Evolutionary conservation across 2,888 invertebrate genomes (phyloP).

Genomic region (Coleophora flavipennella): DNA sequence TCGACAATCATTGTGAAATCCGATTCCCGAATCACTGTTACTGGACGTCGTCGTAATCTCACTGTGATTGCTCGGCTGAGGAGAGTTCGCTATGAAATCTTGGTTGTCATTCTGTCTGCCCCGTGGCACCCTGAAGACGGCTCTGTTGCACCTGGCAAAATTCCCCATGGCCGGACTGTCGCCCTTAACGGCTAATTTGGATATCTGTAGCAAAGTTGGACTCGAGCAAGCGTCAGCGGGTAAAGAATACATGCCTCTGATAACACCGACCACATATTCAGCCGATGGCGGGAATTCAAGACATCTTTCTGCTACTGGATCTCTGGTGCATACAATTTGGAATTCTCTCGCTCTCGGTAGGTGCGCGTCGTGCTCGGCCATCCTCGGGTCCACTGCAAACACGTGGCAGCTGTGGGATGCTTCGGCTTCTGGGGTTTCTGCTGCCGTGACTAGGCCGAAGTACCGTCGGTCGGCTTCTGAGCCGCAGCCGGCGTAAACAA

Average conservation of each 20-base stretch:
- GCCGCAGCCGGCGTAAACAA: conserved; percentile 91
- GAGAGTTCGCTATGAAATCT: conserved; percentile 80
- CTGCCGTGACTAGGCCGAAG: conserved; percentile 93
- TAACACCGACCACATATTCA: conserved; percentile 80
- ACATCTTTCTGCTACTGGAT: conserved; percentile 84
- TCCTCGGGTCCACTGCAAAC: conserved; percentile 91
- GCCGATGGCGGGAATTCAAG: conserved; percentile 93
- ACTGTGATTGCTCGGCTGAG: conserved; percentile 88
- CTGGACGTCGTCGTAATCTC: conserved; percentile 88
- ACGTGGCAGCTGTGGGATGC: conserved; percentile 93
- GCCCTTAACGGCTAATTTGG: conserved; percentile 54
- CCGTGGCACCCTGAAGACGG: conserved; percentile 44
- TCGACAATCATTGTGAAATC: conserved; percentile 90
- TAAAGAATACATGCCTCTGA: conserved; percentile 81
- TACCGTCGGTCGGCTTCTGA: conserved; percentile 93
- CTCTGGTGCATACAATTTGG: conserved; percentile 87
- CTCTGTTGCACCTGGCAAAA: conserved; percentile 47
- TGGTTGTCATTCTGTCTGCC: conserved; percentile 53
- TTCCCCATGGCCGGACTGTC: conserved; percentile 58
- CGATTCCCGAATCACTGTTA: conserved; percentile 96
- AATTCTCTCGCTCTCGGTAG: conserved; percentile 85
- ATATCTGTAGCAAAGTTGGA: conserved; percentile 54
- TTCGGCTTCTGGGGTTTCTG: conserved; percentile 69
- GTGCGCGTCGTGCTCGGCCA: conserved; percentile 87
- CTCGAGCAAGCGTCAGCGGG: conserved; percentile 54